phyloP scores from a whole-genome alignment of 2,113 vertebrate genomes.

The Datnioides undecimradiatus region DNA sequence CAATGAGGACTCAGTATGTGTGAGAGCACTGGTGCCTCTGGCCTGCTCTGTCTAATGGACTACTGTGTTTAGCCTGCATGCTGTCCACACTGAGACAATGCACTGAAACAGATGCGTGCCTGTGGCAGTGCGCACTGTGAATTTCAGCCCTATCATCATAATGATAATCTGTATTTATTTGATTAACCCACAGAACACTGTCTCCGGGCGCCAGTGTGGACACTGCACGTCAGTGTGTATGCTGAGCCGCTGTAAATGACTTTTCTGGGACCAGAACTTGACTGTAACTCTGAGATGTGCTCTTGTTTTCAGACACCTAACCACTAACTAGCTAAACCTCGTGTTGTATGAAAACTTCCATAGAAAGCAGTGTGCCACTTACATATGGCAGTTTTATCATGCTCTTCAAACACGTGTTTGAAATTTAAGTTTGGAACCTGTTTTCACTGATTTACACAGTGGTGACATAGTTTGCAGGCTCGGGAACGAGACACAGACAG shows the following conservation, averaged over 20 bases:
- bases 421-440: no score
- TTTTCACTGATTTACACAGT: background rate
- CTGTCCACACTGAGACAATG: background rate
- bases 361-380: background rate
- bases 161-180: background rate
- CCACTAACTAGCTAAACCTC: no score
- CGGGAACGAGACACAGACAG: background rate
- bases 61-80: background rate
- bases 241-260: background rate
- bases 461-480: background rate
- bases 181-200: background rate
- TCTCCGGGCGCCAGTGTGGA: background rate
- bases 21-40: conserved; percentile 22
- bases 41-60: conserved; percentile 9
- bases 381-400: no score
- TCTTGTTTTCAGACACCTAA: no score
- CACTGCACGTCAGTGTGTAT: no score
- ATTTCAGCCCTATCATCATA: background rate
- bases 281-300: no score
- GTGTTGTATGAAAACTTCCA: background rate
- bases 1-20: conserved; percentile 58
- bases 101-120: background rate
- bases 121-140: background rate
- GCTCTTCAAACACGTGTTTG: no score
- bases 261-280: no score